A percentile compares a stretch with the other conserved stretches of the same genome.
phyloP scores from a whole-genome alignment of 2,113 vertebrate genomes.

The Pangasianodon hypophthalmus region DNA sequence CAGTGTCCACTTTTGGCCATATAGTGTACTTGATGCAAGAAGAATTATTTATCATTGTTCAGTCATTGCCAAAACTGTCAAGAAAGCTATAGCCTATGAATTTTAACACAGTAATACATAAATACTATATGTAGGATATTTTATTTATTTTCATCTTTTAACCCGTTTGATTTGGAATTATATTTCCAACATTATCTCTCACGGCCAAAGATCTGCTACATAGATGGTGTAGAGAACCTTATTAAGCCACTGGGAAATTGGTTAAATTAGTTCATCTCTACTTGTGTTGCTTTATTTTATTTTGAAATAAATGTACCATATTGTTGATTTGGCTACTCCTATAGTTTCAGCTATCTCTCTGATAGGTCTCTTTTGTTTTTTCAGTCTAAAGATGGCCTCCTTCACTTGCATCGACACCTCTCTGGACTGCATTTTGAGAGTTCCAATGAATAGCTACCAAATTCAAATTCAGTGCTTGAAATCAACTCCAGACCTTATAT shows the following conservation, averaged over 20 bases:
- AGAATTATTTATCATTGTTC: background rate
- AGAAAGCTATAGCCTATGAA: background rate
- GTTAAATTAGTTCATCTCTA: background rate
- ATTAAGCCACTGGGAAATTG: background rate
- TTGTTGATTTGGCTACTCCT: no score
- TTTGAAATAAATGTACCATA: background rate
- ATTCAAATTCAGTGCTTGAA: no score
- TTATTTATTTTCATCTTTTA: background rate
- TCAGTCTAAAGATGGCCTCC: no score
- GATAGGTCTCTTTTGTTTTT: no score
- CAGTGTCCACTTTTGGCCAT: no score
- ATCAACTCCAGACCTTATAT: no score
- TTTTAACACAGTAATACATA: background rate
- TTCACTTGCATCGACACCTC: no score
- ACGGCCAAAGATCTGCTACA: background rate
- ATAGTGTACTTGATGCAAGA: no score
- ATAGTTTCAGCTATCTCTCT: no score
- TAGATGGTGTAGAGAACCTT: background rate
- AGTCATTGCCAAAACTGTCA: background rate
- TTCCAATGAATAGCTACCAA: no score
- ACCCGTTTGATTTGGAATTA: background rate
- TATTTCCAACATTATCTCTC: background rate
- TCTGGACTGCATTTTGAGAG: no score
- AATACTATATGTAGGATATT: background rate
- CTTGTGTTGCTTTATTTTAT: background rate